Evolutionary conservation across 2,888 invertebrate genomes (phyloP).

Genomic region (Brachylomia viminalis): DNA sequence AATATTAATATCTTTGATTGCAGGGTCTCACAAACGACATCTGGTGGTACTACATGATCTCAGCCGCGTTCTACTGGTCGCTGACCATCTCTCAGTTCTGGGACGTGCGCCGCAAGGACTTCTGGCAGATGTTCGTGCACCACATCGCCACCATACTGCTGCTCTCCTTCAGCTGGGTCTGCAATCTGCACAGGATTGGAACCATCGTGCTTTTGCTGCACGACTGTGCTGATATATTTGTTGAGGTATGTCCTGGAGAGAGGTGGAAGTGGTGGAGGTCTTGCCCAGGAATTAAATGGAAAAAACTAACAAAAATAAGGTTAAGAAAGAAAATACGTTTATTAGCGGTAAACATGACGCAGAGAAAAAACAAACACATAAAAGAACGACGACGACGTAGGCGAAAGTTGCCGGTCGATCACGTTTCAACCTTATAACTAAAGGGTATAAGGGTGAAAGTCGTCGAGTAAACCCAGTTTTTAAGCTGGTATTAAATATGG

Average conservation of each 20-base stretch:
- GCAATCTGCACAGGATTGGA: conserved; percentile 97
- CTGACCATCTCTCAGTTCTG: conserved; percentile 98
- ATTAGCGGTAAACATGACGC: too few species aligned
- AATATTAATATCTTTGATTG: conserved; percentile 51
- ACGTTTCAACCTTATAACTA: not conserved
- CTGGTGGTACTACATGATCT: conserved; percentile 99
- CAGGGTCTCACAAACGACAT: conserved; percentile 95
- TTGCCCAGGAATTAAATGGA: not conserved
- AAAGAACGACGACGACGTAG: too few species aligned
- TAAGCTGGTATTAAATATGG: not conserved
- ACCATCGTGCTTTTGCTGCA: conserved; percentile 96
- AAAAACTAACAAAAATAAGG: not conserved
- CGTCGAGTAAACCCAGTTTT: not conserved
- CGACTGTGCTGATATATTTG: conserved; percentile 96
- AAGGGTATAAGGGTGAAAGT: not conserved
- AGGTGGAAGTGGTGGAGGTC: too few species aligned
- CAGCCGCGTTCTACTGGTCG: conserved; percentile 98
- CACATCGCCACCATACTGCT: conserved; percentile 98
- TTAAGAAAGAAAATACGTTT: too few species aligned
- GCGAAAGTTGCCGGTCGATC: not conserved
- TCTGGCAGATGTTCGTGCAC: conserved; percentile 99
- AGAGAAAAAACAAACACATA: too few species aligned
- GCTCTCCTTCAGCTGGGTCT: conserved; percentile 98
- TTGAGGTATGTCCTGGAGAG: conserved; percentile 91
- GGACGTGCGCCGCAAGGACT: conserved; percentile 98